phyloP scores from a whole-genome alignment of 2,797 vertebrate genomes.

The Alauda arvensis region DNA sequence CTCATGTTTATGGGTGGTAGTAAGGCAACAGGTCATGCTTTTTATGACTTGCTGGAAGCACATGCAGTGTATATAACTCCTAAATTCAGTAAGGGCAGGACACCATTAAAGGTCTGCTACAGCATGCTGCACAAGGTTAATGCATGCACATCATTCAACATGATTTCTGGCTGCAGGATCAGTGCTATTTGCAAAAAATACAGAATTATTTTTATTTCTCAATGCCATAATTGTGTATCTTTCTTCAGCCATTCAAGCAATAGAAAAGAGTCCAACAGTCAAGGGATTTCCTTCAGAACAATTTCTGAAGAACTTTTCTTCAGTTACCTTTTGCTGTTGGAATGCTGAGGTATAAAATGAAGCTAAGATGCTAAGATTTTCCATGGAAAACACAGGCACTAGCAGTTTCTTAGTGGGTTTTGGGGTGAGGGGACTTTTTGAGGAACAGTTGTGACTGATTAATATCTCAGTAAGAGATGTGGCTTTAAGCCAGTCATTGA shows the following conservation, averaged over 20 bases:
- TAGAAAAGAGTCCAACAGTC: not conserved
- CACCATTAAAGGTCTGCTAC: not conserved
- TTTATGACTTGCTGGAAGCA: not conserved
- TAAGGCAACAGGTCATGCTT: not conserved
- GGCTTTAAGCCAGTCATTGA: not conserved
- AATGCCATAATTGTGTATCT: not conserved
- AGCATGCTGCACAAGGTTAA: not conserved
- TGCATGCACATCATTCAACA: not conserved
- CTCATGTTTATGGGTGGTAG: not conserved
- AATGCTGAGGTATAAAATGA: rapidly evolving
- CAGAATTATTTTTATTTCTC: not conserved
- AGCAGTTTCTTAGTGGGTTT: not conserved
- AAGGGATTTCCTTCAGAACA: not conserved
- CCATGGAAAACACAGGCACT: not conserved
- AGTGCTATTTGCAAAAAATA: not conserved
- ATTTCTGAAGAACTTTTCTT: not conserved
- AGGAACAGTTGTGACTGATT: not conserved
- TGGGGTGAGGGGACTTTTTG: not conserved
- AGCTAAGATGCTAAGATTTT: not conserved
- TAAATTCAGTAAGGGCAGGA: not conserved
- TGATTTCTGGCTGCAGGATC: not conserved
- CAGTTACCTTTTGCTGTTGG: not conserved
- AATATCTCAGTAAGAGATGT: not conserved
- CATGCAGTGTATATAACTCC: not conserved
- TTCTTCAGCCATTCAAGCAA: not conserved